These are phyloP conservation scores for Tipula vernalis DNA, from an alignment of 2,888 invertebrate species.

Conservation along the genomic window DNA sequence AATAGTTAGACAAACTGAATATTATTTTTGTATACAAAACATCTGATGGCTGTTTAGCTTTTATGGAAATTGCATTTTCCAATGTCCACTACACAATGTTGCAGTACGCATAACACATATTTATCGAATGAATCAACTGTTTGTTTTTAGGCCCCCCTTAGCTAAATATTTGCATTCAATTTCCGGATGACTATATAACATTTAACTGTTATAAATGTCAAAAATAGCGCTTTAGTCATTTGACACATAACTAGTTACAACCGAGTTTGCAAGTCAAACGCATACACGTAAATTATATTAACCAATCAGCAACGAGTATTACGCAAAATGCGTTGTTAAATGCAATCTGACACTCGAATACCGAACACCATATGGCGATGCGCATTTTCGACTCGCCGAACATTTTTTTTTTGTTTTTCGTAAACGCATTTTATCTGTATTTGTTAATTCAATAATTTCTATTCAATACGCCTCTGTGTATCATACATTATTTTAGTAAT, in stretches of 20 bases:
- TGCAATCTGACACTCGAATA: background rate
- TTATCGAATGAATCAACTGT: background rate
- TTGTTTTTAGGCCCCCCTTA: background rate
- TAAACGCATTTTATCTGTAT: background rate
- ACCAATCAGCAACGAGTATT: too few species aligned
- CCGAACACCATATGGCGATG: background rate
- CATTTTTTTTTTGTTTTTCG: background rate
- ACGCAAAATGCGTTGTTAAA: background rate
- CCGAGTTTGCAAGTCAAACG: too few species aligned
- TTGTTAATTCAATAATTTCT: background rate
- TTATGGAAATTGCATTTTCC: background rate
- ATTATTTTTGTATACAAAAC: background rate
- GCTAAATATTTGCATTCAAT: too few species aligned
- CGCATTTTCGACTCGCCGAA: too few species aligned
- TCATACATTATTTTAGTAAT: background rate
- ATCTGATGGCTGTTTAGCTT: background rate
- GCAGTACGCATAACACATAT: background rate
- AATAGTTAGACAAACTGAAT: background rate
- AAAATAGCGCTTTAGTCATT: too few species aligned
- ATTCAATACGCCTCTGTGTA: background rate
- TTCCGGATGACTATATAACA: too few species aligned
- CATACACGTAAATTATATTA: too few species aligned
- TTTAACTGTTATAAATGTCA: background rate
- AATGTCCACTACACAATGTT: background rate
- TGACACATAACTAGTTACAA: too few species aligned